A percentile compares a stretch with the other conserved stretches of the same genome.
These are phyloP conservation scores for Oryzias melastigma DNA, from an alignment of 2,113 vertebrate species.

Conservation along the genomic window DNA sequence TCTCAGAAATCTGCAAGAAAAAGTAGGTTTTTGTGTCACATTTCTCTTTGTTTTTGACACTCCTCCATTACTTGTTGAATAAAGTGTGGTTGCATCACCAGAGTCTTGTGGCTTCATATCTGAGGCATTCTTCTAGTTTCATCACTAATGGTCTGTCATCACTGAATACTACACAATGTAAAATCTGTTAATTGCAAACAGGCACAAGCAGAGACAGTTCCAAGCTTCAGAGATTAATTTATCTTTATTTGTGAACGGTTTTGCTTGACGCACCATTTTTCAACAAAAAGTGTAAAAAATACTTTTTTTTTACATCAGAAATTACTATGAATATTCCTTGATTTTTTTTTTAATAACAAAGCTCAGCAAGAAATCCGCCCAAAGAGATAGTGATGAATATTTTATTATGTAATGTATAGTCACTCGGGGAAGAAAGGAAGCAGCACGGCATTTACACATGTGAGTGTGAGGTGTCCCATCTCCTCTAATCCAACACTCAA, in stretches of 20 bases:
- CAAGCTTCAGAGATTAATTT: constrained; percentile 20
- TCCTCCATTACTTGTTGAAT: constrained; percentile 24
- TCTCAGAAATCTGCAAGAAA: too few species aligned
- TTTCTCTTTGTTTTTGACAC: constrained; percentile 8
- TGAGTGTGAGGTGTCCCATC: constrained; percentile 67
- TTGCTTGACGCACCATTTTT: background rate
- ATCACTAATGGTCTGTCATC: constrained; percentile 58
- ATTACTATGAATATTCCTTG: background rate
- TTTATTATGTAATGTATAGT: constrained; percentile 48
- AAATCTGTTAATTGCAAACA: constrained; percentile 57
- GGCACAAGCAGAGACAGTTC: constrained; percentile 29
- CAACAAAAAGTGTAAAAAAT: background rate
- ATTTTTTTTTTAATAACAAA: background rate
- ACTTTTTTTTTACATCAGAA: background rate
- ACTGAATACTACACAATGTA: constrained; percentile 34
- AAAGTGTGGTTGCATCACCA: constrained; percentile 19
- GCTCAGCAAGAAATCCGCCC: constrained; percentile 15
- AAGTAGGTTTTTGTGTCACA: constrained; percentile 5
- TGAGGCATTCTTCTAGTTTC: constrained; percentile 11
- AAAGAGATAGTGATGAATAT: constrained; percentile 47
- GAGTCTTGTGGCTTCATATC: constrained; percentile 5
- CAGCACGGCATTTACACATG: constrained; percentile 58
- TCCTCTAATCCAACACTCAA: constrained; percentile 66
- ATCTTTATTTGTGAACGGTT: constrained; percentile 4
- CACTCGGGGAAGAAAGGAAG: constrained; percentile 22